Evolutionary conservation across 2,797 vertebrate genomes (phyloP).

Genomic region (Pteronotus mesoamericanus): DNA sequence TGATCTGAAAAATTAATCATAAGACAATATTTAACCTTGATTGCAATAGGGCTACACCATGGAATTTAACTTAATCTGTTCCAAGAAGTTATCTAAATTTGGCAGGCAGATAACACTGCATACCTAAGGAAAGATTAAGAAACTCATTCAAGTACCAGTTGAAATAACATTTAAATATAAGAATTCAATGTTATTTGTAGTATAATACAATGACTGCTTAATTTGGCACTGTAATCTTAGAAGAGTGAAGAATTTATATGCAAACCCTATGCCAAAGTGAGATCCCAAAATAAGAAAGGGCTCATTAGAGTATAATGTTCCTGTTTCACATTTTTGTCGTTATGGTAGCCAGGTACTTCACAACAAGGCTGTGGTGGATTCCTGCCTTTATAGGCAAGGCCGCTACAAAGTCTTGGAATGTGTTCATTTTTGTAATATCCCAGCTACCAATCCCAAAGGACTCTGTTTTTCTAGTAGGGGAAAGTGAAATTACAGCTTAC

Average conservation of each 20-base stretch:
- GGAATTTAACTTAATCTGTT: not conserved
- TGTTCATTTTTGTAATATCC: not conserved
- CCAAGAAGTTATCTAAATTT: not conserved
- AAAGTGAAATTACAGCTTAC: not conserved
- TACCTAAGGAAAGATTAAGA: constrained; percentile 8
- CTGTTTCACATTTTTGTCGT: not conserved
- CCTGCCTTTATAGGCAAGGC: not conserved
- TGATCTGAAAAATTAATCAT: not conserved
- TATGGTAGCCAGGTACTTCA: not conserved
- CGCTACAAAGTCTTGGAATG: not conserved
- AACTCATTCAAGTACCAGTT: not conserved
- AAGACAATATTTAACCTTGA: not conserved
- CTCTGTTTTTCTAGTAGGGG: not conserved
- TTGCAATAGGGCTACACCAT: not conserved
- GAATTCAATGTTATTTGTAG: not conserved
- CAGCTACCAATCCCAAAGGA: not conserved
- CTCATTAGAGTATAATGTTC: not conserved
- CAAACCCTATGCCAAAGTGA: not conserved
- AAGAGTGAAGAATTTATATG: not conserved
- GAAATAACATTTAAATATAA: constrained; percentile 24
- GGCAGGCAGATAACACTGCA: not conserved
- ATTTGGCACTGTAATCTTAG: not conserved
- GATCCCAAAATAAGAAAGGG: not conserved
- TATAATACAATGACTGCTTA: not conserved
- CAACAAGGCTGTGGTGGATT: not conserved